phyloP scores from a whole-genome alignment of 2,113 vertebrate genomes.

The Silurus meridionalis region DNA sequence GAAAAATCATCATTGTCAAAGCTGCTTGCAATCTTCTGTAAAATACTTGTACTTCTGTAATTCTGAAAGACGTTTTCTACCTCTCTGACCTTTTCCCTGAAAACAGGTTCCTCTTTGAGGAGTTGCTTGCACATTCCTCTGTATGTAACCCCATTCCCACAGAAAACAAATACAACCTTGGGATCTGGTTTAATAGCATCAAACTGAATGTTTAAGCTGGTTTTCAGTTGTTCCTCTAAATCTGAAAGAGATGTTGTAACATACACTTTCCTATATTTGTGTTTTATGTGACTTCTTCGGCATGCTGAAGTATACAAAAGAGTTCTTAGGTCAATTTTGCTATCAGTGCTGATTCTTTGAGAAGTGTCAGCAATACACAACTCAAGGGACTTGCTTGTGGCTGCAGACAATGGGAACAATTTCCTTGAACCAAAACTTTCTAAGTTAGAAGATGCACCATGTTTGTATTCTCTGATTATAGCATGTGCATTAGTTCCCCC shows the following conservation, averaged over 20 bases:
- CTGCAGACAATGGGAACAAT: conserved; percentile 79
- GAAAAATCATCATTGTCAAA: conserved; percentile 61
- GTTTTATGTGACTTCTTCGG: conserved; percentile 77
- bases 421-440: conserved; percentile 60
- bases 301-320: conserved; percentile 83
- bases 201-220: conserved; percentile 47
- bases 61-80: conserved; percentile 65
- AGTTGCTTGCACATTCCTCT: conserved; percentile 77
- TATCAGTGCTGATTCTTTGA: conserved; percentile 64
- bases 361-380: conserved; percentile 67
- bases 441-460: conserved; percentile 38
- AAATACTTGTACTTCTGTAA: conserved; percentile 59
- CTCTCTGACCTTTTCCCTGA: conserved; percentile 76
- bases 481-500: conserved; percentile 84
- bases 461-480: conserved; percentile 74
- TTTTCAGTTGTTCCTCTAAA: conserved; percentile 69
- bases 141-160: conserved; percentile 78
- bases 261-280: conserved; percentile 79
- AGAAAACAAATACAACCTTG: conserved; percentile 83
- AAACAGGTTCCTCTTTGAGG: conserved; percentile 73
- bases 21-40: conserved; percentile 65
- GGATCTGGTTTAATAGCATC: conserved; percentile 54
- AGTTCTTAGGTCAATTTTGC: conserved; percentile 63
- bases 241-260: conserved; percentile 70
- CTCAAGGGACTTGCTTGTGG: conserved; percentile 71